A percentile compares a stretch with the other conserved stretches of the same genome.
Evolutionary conservation across 1,140 invertebrate genomes (phyloP).

Genomic region (Saccostrea echinata): DNA sequence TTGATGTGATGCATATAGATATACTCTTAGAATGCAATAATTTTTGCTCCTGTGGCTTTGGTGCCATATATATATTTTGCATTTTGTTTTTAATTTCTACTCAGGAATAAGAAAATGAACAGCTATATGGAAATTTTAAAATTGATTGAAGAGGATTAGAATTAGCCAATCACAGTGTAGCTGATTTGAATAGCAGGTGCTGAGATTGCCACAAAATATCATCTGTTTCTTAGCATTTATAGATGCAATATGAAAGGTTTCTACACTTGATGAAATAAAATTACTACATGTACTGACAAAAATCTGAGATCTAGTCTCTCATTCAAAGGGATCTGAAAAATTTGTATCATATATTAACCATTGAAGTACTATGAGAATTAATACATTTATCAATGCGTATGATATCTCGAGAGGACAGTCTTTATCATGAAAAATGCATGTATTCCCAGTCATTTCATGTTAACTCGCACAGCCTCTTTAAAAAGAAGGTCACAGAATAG

Average conservation of each 20-base stretch:
- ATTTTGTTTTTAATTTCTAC: neutral
- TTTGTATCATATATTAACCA: no score
- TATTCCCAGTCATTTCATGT: neutral
- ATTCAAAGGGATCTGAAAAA: no score
- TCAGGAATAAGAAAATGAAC: slow-evolving; percentile 31
- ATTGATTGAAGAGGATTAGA: slow-evolving; percentile 26
- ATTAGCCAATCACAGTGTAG: neutral
- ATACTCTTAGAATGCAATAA: neutral
- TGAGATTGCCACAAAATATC: neutral
- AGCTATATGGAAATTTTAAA: slow-evolving; percentile 32
- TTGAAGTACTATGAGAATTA: no score
- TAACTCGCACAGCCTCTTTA: neutral
- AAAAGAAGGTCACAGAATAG: neutral
- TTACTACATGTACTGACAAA: no score
- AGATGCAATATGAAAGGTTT: neutral
- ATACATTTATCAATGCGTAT: no score
- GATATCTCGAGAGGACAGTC: no score
- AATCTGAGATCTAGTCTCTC: no score
- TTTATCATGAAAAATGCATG: no score
- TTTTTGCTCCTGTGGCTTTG: slow-evolving; percentile 24
- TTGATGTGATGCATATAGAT: slow-evolving; percentile 29
- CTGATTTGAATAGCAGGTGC: slow-evolving; percentile 31
- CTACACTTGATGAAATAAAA: no score
- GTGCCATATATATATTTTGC: neutral
- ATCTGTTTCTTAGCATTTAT: neutral